Percentiles rank a stretch among this genome's conserved stretches.
Evolutionary conservation across 2,888 invertebrate species (phyloP).

Genomic region (Amphipyra tragopoginis): DNA sequence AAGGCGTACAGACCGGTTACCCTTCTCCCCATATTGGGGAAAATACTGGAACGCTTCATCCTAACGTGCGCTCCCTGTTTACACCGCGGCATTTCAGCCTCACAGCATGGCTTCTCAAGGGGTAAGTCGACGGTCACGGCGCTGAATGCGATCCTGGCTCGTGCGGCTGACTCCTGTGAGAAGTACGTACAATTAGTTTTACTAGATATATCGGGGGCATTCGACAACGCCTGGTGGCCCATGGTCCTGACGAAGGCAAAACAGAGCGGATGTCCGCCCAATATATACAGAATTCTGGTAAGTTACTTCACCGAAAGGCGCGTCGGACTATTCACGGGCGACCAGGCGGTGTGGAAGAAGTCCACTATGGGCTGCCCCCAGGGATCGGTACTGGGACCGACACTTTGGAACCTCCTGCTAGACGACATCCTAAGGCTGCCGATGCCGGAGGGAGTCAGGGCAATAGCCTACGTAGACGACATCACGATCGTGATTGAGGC

Average conservation of each 20-base stretch:
- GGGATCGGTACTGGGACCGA: background rate
- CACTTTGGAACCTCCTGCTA: conserved; percentile 48
- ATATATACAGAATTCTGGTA: too few species aligned
- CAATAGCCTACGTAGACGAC: conserved; percentile 55
- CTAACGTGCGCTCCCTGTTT: conserved; percentile 37
- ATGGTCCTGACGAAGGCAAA: conserved; percentile 60
- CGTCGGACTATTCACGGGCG: too few species aligned
- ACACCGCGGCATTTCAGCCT: conserved; percentile 30
- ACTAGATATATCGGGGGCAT: conserved; percentile 64
- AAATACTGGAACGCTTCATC: conserved; percentile 58
- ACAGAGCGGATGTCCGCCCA: too few species aligned
- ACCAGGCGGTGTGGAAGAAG: too few species aligned
- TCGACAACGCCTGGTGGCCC: conserved; percentile 68
- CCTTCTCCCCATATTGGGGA: conserved; percentile 59
- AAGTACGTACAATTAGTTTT: conserved; percentile 56
- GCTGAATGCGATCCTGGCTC: conserved; percentile 18
- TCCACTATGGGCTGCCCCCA: too few species aligned
- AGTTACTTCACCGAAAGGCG: too few species aligned
- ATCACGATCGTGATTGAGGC: conserved; percentile 49
- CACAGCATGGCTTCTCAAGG: conserved; percentile 60
- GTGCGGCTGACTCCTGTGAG: background rate
- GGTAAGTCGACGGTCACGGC: conserved; percentile 59
- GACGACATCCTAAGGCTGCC: conserved; percentile 53
- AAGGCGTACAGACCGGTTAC: conserved; percentile 60
- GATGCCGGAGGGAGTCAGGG: conserved; percentile 22